Percentiles rank a stretch among this genome's conserved stretches.
Evolutionary conservation across 1,140 invertebrate genomes (phyloP).

Genomic region (Pogonus chalceus): DNA sequence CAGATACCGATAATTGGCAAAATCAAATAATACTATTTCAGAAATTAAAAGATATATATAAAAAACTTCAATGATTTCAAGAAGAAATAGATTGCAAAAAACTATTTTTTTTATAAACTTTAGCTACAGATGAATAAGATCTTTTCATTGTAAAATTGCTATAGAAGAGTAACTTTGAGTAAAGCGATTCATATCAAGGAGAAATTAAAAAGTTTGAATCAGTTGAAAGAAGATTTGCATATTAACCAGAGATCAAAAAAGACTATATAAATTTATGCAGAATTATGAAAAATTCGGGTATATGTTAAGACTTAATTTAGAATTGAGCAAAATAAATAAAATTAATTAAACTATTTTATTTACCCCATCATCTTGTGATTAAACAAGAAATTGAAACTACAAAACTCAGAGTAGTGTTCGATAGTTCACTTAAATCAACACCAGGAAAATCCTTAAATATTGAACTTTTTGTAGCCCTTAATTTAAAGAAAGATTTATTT

Average conservation of each 20-base stretch:
- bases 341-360: too few species aligned
- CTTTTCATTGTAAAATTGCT: too few species aligned
- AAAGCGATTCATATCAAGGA: conserved; percentile 24
- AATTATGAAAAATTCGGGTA: conserved; percentile 31
- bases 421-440: conserved; percentile 23
- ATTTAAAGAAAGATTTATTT: conserved; percentile 30
- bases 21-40: too few species aligned
- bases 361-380: conserved; percentile 34
- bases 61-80: too few species aligned
- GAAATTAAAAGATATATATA: too few species aligned
- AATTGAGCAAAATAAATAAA: neutral
- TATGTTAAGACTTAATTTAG: conserved; percentile 26
- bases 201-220: conserved; percentile 25
- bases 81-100: too few species aligned
- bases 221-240: conserved; percentile 25
- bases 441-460: conserved; percentile 27
- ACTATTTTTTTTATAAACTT: too few species aligned
- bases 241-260: conserved; percentile 17
- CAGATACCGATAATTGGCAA: too few species aligned
- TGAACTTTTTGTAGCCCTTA: conserved; percentile 25
- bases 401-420: conserved; percentile 29
- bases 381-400: conserved; percentile 24
- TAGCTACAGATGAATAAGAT: too few species aligned
- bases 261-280: conserved; percentile 24
- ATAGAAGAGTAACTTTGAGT: too few species aligned